Percentiles rank a stretch among this genome's conserved stretches.
Conservation (phyloP, 2,113 vertebrate species). For the Oreotragus oreotragus region DNA sequence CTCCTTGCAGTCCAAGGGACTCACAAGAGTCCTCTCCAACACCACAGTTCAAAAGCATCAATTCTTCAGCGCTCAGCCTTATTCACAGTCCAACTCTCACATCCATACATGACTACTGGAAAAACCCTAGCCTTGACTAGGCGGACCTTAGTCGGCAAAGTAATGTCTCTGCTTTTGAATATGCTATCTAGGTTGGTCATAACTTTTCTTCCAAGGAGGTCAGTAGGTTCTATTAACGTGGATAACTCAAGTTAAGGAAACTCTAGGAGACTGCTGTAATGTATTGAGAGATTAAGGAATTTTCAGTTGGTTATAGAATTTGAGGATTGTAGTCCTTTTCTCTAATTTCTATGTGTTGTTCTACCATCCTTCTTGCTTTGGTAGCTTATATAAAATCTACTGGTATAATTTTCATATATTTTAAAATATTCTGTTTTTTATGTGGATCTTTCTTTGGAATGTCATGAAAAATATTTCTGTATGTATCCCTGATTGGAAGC, state of each 20-base stretch:
- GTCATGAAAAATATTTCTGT: neutral
- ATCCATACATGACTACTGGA: too few relatives aligned
- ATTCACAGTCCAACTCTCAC: too few relatives aligned
- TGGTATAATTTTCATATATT: neutral
- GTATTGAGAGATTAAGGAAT: neutral
- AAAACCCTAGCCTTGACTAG: too few relatives aligned
- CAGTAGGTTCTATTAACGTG: neutral
- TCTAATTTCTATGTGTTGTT: neutral
- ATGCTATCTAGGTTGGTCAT: too few relatives aligned
- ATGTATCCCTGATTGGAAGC: neutral
- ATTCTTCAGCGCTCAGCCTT: too few relatives aligned
- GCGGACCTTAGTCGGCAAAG: rapidly evolving
- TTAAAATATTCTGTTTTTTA: neutral
- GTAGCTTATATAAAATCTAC: neutral
- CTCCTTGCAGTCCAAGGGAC: too few relatives aligned
- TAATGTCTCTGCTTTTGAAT: too few relatives aligned
- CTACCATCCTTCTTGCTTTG: neutral
- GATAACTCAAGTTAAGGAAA: neutral
- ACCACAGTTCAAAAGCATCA: too few relatives aligned
- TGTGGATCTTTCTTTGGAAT: neutral
- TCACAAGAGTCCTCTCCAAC: too few relatives aligned
- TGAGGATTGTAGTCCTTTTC: neutral
- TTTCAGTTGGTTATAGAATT: neutral
- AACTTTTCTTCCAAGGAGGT: neutral
- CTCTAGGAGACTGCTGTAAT: neutral